Conservation (phyloP, 2,888 invertebrate genomes). For the Cartodere bifasciata region DNA sequence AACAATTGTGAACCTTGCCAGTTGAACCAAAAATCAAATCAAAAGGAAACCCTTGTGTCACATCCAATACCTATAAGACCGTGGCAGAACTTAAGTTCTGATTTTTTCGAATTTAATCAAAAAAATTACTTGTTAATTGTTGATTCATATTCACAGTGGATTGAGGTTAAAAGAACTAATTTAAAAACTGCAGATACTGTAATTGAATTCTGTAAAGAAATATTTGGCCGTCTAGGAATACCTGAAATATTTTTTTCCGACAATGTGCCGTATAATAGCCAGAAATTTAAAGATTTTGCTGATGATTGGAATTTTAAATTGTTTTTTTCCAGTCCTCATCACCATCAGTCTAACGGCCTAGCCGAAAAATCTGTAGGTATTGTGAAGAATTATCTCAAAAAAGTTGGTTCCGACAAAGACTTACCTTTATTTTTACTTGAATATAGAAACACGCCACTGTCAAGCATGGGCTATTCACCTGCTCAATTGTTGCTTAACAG, state of each 20-base stretch:
- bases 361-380: conserved; percentile 10
- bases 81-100: conserved; percentile 11
- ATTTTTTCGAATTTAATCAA: conserved; percentile 10
- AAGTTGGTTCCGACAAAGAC: conserved; percentile 5
- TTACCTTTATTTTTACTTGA: conserved; percentile 7
- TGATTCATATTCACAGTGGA: conserved; percentile 13
- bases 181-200: conserved; percentile 3
- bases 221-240: conserved; percentile 14
- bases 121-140: conserved; percentile 9
- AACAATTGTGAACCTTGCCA: conserved; percentile 8
- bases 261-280: conserved; percentile 12
- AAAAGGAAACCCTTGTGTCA: conserved; percentile 10
- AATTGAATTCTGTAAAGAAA: conserved; percentile 5
- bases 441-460: conserved; percentile 8
- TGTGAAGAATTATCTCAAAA: conserved; percentile 10
- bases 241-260: conserved; percentile 14
- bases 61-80: conserved; percentile 10
- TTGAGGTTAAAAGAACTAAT: conserved; percentile 7
- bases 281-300: conserved; percentile 10
- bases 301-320: conserved; percentile 13
- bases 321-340: conserved; percentile 9
- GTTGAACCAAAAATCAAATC: conserved; percentile 7
- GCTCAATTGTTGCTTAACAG: too few species aligned
- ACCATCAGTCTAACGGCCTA: conserved; percentile 10
- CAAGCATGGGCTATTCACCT: conserved; percentile 2